phyloP scores from a whole-genome alignment of 2,113 vertebrate genomes.

The Suricata suricatta region DNA sequence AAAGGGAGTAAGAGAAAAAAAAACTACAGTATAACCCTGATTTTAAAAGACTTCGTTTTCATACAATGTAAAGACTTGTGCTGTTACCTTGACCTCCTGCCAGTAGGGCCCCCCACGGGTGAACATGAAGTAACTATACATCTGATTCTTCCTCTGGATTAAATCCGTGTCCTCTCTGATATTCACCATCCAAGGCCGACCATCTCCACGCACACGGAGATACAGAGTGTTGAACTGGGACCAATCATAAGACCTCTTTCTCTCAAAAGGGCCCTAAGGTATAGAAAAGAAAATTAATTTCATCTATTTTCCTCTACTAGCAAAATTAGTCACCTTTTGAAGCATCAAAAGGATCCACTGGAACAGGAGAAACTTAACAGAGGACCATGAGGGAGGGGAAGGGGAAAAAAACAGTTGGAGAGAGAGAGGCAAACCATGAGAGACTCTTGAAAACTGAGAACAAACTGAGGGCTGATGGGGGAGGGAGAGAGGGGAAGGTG shows the following conservation, averaged over 20 bases:
- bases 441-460: too few relatives aligned
- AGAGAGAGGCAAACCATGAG: too few relatives aligned
- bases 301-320: neutral
- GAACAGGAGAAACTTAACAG: too few relatives aligned
- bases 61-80: neutral
- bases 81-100: conserved; percentile 95
- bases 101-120: conserved; percentile 97
- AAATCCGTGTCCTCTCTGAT: conserved; percentile 88
- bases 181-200: conserved; percentile 97
- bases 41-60: neutral
- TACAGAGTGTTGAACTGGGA: conserved; percentile 93
- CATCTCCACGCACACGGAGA: conserved; percentile 94
- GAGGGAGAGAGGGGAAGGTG: too few relatives aligned
- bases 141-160: conserved; percentile 90
- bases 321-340: neutral
- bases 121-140: conserved; percentile 96
- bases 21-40: neutral
- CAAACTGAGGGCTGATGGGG: too few relatives aligned
- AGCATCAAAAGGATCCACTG: neutral
- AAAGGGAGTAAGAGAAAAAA: neutral
- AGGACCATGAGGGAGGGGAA: too few relatives aligned
- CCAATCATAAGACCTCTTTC: conserved; percentile 90
- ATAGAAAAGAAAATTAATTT: conserved; percentile 69
- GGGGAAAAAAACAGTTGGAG: too few relatives aligned
- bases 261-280: conserved; percentile 89